Base-by-base conservation (phyloP, 2,113 vertebrate genomes). In the Triplophysa siluroides region DNA sequence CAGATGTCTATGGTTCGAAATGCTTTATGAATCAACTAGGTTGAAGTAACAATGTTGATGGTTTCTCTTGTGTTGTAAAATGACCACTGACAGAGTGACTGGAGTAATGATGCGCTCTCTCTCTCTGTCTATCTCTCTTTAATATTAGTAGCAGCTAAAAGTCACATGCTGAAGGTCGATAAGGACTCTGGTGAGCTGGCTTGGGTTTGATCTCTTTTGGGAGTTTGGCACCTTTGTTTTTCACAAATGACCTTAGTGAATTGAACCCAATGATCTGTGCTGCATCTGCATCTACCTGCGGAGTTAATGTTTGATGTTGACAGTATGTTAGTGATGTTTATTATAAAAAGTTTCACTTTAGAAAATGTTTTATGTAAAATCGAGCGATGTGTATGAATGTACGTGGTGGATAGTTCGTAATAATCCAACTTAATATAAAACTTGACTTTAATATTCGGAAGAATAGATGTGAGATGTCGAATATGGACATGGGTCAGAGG, bases 131-230 rank as follows among this genome's bases (percentile, higher is more conserved):
- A 11, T 54, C 18, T 61, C 26, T 52, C 14, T 71, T 41, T 64
- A 81, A 79, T 76, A 70, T 66, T 24, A 60, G n/a, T 61, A 10
- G 29, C 13, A 24, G 24, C 45, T 47, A 33, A 78, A 73, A 76
- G 67, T 68, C 77, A 73, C 76, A 62, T 45, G 73, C 78, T 82
- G 75, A 79, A 84, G 68, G 65, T 67, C 38, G 47, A 26, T 65
- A 9, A 73, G 26, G 72, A 76, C 66, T 67, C 33, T 66, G 50
- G 33, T 38, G 63, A 73, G 66, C 33, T 69, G 78, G 50, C 21
- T 43, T 23, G 71, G 18, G 12, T 60, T 65, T 18, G 60, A 47
- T 69, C 56, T n/a, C 67, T 24, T 63, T 23, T 61, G 52, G 21
- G 68, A 60, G 21, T 58, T 52, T 66, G 64, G 45, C 78, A 58